phyloP scores from a whole-genome alignment of 2,888 invertebrate species.

The Amblyteles armatorius region DNA sequence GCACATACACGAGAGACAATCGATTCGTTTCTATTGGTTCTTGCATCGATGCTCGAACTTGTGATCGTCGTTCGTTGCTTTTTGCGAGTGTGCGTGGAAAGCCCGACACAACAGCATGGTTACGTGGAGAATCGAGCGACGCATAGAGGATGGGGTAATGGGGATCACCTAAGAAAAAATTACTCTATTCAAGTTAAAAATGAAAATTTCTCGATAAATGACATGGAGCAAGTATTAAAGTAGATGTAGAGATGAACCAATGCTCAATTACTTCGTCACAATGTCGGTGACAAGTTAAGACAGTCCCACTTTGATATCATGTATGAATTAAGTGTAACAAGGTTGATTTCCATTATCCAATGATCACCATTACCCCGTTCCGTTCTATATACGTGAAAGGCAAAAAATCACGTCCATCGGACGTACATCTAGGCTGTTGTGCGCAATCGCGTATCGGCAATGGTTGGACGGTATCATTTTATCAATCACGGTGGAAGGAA shows the following conservation, averaged over 20 bases:
- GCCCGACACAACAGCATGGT: not conserved
- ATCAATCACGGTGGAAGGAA: slow-evolving; percentile 69
- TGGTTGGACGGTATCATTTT: slow-evolving; percentile 72
- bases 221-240: no score
- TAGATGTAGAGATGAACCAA: no score
- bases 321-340: no score
- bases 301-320: no score
- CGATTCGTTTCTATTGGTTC: slow-evolving; percentile 26
- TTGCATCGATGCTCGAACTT: not conserved
- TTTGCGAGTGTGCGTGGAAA: not conserved
- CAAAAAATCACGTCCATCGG: not conserved
- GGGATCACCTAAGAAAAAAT: not conserved
- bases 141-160: no score
- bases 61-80: not conserved
- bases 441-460: slow-evolving; percentile 43
- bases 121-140: not conserved
- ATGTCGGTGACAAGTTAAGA: no score
- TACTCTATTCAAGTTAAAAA: not conserved
- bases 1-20: not conserved
- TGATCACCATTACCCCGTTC: not conserved
- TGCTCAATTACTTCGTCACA: no score
- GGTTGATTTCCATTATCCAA: not conserved
- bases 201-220: no score
- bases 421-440: slow-evolving; percentile 31
- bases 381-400: not conserved